Evolutionary conservation across 2,113 vertebrate species (phyloP).

Genomic region (Vombatus ursinus): DNA sequence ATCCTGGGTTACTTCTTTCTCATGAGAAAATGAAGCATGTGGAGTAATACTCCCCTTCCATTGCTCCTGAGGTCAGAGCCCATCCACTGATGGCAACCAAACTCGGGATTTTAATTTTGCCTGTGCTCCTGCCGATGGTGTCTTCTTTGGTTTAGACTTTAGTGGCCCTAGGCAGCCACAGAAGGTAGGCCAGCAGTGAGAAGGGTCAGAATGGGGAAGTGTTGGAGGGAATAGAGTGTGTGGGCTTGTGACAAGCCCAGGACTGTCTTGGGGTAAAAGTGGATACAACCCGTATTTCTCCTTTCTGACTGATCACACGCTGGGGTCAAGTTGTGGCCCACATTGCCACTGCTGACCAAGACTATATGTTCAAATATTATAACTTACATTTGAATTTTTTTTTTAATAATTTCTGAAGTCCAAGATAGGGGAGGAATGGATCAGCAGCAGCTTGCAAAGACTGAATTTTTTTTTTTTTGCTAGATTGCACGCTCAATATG

Average conservation of each 20-base stretch:
- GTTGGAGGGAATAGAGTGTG: background rate
- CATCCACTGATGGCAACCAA: too few species aligned
- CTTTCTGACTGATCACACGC: background rate
- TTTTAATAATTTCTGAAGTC: too few species aligned
- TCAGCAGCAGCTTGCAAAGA: too few species aligned
- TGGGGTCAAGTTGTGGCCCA: background rate
- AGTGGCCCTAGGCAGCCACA: background rate
- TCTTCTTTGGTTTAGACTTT: background rate
- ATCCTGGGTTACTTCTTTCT: too few species aligned
- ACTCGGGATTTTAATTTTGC: background rate
- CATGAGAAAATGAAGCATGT: too few species aligned
- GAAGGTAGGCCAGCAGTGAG: background rate
- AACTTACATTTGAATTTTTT: background rate
- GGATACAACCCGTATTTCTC: background rate
- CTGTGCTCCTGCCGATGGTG: background rate
- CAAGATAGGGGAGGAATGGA: too few species aligned
- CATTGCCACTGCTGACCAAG: background rate
- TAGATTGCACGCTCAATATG: too few species aligned
- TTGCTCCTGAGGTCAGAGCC: background rate
- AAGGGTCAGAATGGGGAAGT: background rate
- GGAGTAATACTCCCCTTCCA: background rate
- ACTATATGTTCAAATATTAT: background rate
- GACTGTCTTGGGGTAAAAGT: background rate
- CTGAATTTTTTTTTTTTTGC: too few species aligned
- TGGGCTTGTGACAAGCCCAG: too few species aligned